Evolutionary conservation across 1,140 invertebrate species (phyloP).

Genomic region (Adoxophyes honmai): DNA sequence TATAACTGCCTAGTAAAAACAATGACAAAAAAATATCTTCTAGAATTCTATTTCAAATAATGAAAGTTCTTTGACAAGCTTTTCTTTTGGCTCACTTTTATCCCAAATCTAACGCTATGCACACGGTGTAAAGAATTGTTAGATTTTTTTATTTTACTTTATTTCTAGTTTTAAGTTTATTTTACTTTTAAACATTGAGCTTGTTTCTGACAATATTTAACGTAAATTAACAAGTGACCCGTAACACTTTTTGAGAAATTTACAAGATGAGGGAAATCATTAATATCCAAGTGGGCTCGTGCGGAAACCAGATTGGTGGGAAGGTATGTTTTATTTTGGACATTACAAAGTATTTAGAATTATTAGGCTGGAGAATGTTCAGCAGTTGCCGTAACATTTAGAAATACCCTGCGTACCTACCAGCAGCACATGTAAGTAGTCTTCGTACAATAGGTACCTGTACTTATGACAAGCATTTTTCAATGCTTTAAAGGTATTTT

Average conservation of each 20-base stretch:
- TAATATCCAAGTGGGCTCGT: slow-evolving; percentile 61
- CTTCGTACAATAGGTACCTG: no score
- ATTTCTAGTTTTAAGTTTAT: slow-evolving; percentile 65
- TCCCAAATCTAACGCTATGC: slow-evolving; percentile 63
- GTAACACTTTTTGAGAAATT: slow-evolving; percentile 46
- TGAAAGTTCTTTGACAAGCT: slow-evolving; percentile 1
- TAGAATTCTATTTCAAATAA: slow-evolving; percentile 40
- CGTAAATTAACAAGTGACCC: slow-evolving; percentile 62
- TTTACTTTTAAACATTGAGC: slow-evolving; percentile 53
- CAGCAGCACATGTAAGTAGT: no score
- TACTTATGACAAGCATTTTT: no score
- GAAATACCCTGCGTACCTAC: no score
- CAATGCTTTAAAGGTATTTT: no score
- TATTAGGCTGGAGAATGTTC: no score
- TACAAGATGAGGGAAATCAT: slow-evolving; percentile 71
- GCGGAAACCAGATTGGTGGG: slow-evolving; percentile 66
- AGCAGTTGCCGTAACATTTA: no score
- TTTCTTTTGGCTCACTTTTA: slow-evolving; percentile 39
- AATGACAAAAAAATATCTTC: slow-evolving; percentile 21
- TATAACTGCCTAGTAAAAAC: no score
- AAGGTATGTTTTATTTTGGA: slow-evolving; percentile 46
- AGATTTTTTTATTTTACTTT: slow-evolving; percentile 58
- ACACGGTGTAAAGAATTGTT: slow-evolving; percentile 46
- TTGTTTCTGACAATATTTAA: slow-evolving; percentile 41
- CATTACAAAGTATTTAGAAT: no score